Evolutionary conservation across 2,888 invertebrate species (phyloP), one percentile per base, ranked within the genome.

Genomic region (Julus scanicus): DNA sequence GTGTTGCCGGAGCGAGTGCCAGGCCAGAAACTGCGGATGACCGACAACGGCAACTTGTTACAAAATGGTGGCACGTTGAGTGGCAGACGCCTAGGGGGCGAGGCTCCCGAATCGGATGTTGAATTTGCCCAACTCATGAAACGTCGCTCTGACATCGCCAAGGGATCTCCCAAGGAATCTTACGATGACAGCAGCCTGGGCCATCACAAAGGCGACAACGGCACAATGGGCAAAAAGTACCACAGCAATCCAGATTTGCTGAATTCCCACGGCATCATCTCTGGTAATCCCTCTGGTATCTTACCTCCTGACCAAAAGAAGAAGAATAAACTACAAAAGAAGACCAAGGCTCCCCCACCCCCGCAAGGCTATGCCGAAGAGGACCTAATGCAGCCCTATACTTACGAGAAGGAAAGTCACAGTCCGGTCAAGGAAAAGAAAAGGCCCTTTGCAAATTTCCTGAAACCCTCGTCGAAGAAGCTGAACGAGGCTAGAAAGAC

Each of bases 61-160:
- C 96, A 96, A 90, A 95, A 95, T 6, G 96, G 96, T 0, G 97
- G 97, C 87, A 97, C 97, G 89, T 95, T 97, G 91, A 96, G 95
- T 90, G 96, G 96, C 5, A 93, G 96, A 88, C 93, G 94, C 88
- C 94, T 91, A 91, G 95, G 63, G 4, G 20, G 13, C 40, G 39
- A 20, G 17, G 37, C 84, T 3, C 88, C 88, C 0, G 39, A 48
- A 48, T 37, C 84, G 11, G 88, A 88, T 9, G 86, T 17, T 2
- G 88, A 88, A n/a, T 86, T 88, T n/a, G 17, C 57, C 5, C 53
- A 86, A 57, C n/a, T 88, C 20, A n/a, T 86, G 17, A 85, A 86
- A 20, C 63, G 87, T 15, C 87, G 87, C n/a, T 80, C 83, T n/a
- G 87, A 63, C 37, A 83, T 39, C 37, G 71, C 11, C 5, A 29